Conservation (phyloP, 2,888 invertebrate genomes). For the Pristionchus exspectatus region DNA sequence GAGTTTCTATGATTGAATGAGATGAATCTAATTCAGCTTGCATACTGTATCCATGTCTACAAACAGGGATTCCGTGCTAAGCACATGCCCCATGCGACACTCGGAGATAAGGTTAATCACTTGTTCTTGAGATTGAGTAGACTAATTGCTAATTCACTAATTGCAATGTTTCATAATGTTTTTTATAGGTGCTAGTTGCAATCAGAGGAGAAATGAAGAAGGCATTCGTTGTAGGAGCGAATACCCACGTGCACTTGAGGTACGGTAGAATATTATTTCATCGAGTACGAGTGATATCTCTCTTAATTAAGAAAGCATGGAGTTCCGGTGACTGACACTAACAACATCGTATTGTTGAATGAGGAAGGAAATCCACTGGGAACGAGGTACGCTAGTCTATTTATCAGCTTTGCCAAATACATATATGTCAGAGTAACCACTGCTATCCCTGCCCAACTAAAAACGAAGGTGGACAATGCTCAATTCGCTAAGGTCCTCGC, state of each 20-base stretch:
- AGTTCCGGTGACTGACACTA: constrained; percentile 77
- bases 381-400: constrained; percentile 81
- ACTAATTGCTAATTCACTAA: background rate
- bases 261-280: background rate
- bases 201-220: constrained; percentile 77
- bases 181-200: constrained; percentile 74
- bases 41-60: constrained; percentile 94
- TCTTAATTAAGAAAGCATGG: constrained; percentile 69
- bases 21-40: constrained; percentile 85
- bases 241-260: constrained; percentile 68
- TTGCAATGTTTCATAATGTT: background rate
- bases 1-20: background rate
- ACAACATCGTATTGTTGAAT: constrained; percentile 90
- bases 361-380: constrained; percentile 94
- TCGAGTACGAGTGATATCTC: no score
- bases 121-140: no score
- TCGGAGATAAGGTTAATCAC: constrained; percentile 75
- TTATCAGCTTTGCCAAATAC: background rate
- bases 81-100: constrained; percentile 77
- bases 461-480: constrained; percentile 69
- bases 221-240: constrained; percentile 77
- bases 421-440: constrained; percentile 86
- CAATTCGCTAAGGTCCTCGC: constrained; percentile 78
- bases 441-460: constrained; percentile 87
- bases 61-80: constrained; percentile 83